Conservation (phyloP, 2,797 vertebrate species). For the Orestias chungarensis region DNA sequence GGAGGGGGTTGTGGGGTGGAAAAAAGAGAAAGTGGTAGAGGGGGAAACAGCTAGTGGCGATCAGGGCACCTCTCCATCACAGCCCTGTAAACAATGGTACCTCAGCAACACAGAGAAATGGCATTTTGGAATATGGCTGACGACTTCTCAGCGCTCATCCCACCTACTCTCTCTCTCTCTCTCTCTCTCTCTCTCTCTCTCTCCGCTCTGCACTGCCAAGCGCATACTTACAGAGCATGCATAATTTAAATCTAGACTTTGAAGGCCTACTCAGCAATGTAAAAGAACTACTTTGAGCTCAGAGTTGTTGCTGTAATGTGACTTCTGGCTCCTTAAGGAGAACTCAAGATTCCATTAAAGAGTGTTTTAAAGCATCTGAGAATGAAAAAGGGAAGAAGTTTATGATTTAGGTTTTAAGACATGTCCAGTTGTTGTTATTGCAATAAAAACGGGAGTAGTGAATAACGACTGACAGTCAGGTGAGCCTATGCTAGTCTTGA, state of each 20-base stretch:
- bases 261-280: conserved; percentile 68
- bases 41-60: conserved; percentile 77
- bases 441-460: conserved; percentile 25
- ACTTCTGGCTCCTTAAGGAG: conserved; percentile 43
- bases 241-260: conserved; percentile 73
- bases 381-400: neutral
- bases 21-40: conserved; percentile 59
- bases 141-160: conserved; percentile 67
- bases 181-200: conserved; percentile 45
- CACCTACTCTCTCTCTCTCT: conserved; percentile 42
- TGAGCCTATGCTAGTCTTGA: conserved; percentile 28
- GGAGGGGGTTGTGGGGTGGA: conserved; percentile 16
- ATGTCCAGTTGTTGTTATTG: neutral
- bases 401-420: neutral
- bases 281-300: conserved; percentile 61
- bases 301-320: conserved; percentile 48
- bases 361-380: conserved; percentile 23
- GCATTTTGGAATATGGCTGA: conserved; percentile 78
- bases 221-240: conserved; percentile 76
- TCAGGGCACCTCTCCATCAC: conserved; percentile 86
- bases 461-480: conserved; percentile 15
- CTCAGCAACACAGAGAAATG: conserved; percentile 74
- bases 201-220: conserved; percentile 68
- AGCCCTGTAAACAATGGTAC: conserved; percentile 80
- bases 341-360: conserved; percentile 20